Percentiles rank a stretch among this genome's conserved stretches.
Conservation (phyloP, 2,113 vertebrate genomes). For the Noctilio leporinus region DNA sequence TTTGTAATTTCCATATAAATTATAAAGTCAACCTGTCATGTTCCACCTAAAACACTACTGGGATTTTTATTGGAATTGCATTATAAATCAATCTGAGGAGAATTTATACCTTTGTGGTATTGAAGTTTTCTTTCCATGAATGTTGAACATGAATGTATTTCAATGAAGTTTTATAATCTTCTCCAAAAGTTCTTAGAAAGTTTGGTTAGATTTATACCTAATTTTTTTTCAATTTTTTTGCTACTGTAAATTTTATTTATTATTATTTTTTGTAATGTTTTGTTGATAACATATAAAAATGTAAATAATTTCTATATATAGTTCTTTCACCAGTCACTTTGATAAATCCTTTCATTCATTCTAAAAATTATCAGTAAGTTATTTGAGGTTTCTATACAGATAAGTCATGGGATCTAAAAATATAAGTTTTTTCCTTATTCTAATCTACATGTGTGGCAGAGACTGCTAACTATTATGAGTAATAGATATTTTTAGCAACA, state of each 20-base stretch:
- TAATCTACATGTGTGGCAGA: neutral
- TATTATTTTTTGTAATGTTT: neutral
- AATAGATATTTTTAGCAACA: neutral
- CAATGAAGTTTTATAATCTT: neutral
- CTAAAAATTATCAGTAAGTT: neutral
- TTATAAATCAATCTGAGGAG: constrained; percentile 1
- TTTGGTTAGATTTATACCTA: neutral
- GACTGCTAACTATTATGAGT: neutral
- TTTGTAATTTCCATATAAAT: constrained; percentile 20
- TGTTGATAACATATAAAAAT: neutral
- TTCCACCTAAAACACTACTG: constrained; percentile 13
- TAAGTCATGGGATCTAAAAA: neutral
- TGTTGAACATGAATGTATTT: constrained; percentile 20
- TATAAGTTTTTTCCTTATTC: neutral
- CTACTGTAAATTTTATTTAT: neutral
- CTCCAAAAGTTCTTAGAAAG: neutral
- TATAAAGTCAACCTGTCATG: constrained; percentile 32
- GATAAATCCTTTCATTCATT: constrained; percentile 11
- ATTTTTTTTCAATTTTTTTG: neutral
- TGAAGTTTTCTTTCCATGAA: neutral
- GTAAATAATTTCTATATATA: neutral
- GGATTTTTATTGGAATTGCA: neutral
- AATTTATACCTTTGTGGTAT: neutral
- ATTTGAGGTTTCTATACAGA: neutral
- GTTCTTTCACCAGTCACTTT: neutral